phyloP scores from a whole-genome alignment of 2,888 invertebrate species.

The Nysson spinosus region DNA sequence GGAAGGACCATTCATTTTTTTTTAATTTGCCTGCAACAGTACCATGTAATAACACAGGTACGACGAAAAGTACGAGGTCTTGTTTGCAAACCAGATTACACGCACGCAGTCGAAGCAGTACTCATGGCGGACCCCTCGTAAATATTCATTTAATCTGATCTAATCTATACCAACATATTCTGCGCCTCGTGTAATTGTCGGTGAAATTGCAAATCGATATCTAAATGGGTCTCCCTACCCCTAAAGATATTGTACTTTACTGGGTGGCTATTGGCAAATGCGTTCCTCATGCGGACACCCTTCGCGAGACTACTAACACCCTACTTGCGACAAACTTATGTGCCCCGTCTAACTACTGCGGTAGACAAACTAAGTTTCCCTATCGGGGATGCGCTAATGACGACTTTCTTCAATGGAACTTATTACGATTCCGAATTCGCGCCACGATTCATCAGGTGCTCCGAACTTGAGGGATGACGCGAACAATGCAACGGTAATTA shows the following conservation, averaged over 20 bases:
- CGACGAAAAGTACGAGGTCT: slow-evolving; percentile 20
- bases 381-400: too few relatives aligned
- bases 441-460: too few relatives aligned
- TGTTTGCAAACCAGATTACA: slow-evolving; percentile 54
- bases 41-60: slow-evolving; percentile 43
- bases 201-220: slow-evolving; percentile 68
- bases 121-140: slow-evolving; percentile 46
- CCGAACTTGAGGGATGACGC: too few relatives aligned
- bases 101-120: slow-evolving; percentile 38
- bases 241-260: slow-evolving; percentile 55
- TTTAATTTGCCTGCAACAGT: background rate
- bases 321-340: slow-evolving; percentile 37
- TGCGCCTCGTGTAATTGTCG: slow-evolving; percentile 60
- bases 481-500: too few relatives aligned
- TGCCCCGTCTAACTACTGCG: slow-evolving; percentile 2
- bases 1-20: background rate
- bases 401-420: too few relatives aligned
- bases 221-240: slow-evolving; percentile 52
- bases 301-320: slow-evolving; percentile 11
- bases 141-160: slow-evolving; percentile 67
- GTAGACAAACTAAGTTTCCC: slow-evolving; percentile 6
- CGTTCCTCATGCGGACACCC: slow-evolving; percentile 24
- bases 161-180: slow-evolving; percentile 62
- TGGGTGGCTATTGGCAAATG: slow-evolving; percentile 42
- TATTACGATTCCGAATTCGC: too few relatives aligned